Evolutionary conservation across 2,797 vertebrate species (phyloP), one percentile per base, ranked within the genome.

Genomic region (Epinephelus malabaricus): DNA sequence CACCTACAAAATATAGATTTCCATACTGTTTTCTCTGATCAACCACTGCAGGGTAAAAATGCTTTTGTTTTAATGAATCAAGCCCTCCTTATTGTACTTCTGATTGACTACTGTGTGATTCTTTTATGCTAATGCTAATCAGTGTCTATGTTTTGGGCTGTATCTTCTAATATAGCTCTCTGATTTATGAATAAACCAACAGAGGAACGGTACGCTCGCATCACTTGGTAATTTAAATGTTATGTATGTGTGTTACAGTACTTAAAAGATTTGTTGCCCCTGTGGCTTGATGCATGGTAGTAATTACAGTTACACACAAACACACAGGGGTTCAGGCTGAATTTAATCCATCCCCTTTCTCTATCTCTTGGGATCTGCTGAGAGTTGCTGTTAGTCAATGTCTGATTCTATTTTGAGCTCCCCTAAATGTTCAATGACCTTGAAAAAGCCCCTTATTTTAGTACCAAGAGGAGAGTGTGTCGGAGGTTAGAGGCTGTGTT

Each of bases 361-460:
- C 66, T 47, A 61, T 82, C 84, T 86, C 80, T n/a, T 34, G 58
- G 79, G 85, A 86, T 83, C 83, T 79, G 81, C 77, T 73, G 73
- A 82, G 80, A 77, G 69, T 60, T 81, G 40, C 82, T 70, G 65
- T 82, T 88, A 79, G 68, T 91, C 82, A 83, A 86, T 79, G 80
- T 81, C 73, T 59, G 55, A 51, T 73, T 90, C 89, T 90, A 90
- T 93, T 92, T 90, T 86, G 78, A 84, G 76, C 85, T 76, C 80
- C 64, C 61, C 72, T 75, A 86, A 90, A 92, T 86, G 87, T 86
- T 84, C 86, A 79, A 13, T 90, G 91, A 92, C 92, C 90, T 91
- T 88, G 81, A 85, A 83, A 76, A 74, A 56, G 18, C 13, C n/a
- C 54, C 30, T 81, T 34, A 8, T 65, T 34, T 34, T 65, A 83